Base-by-base conservation (phyloP, 2,888 invertebrate genomes). In the Galeopsomyia nigrocyanea region DNA sequence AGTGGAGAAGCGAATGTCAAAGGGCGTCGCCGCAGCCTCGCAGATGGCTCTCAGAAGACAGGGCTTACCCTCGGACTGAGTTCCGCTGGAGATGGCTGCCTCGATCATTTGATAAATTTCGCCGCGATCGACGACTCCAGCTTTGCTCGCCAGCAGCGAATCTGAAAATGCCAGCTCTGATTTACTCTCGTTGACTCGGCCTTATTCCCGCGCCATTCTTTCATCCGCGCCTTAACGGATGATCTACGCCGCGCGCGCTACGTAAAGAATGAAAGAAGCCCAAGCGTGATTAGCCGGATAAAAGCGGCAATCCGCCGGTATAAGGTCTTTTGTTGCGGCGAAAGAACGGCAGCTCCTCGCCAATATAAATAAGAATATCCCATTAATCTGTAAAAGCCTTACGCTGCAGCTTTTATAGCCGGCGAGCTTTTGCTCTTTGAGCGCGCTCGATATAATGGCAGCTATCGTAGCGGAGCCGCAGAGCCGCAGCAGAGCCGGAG, bases 21-120 rank as follows among this genome's bases (percentile, higher is more conserved):
- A 90, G 74, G 93, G 91, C 74, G 90, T 88, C 78, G 91, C 89
- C 0, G 94, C 92, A 17, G 91, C 90, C 84, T 95, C 94, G 83
- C 95, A 95, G 84, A 95, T 93, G 79, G 91, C 90, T 80, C 92
- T 90, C 77, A 94, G 87, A 79, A 95, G 85, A 86, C 95, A 95
- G 49, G 90, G 90, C 77, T 92, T 90, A 22, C 84, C 84, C 68
- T 39, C 39, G 10, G 82, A 80, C 65, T 76, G 77, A 46, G 79
- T 79, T 56, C 78, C 75, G 58, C 72, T 62, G 57, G 78, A 80
- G 58, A 83, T 78, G 39, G 77, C 76, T 66, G 80, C 78, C 73
- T 82, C 82, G 69, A 86, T 76, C 74, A 84, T 80, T 76, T 80
- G 80, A 79, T 86, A 86, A 65, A 84, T 77, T 74, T 84, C 84